phyloP scores from a whole-genome alignment of 1,140 invertebrate species.

The Zaprionus nigranus region DNA sequence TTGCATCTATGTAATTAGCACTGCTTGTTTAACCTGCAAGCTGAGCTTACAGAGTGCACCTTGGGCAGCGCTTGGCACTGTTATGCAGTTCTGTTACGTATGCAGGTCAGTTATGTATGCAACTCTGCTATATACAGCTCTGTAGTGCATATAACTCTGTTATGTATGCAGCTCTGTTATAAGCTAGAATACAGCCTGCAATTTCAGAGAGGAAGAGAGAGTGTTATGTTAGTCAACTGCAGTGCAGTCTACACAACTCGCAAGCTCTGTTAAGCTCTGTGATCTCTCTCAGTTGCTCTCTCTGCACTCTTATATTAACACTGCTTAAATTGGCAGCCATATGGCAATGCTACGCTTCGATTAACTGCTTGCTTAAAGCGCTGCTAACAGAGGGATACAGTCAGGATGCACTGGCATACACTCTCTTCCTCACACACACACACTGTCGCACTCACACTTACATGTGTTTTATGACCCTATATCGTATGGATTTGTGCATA shows the following conservation, averaged over 20 bases:
- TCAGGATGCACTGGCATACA: neutral
- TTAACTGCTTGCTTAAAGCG: neutral
- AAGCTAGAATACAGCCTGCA: no score
- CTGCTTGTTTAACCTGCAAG: no score
- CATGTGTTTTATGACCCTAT: constrained; percentile 10
- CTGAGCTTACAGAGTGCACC: no score
- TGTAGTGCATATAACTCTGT: no score
- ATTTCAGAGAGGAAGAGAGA: no score
- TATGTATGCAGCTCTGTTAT: no score
- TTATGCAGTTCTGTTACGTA: no score
- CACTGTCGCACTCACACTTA: neutral
- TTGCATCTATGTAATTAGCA: no score
- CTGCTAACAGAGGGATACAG: neutral
- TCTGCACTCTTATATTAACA: no score
- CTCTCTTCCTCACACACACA: neutral
- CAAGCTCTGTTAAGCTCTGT: neutral
- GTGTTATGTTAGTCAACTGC: neutral
- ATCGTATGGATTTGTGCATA: constrained; percentile 22
- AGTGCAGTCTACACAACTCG: neutral
- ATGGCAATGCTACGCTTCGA: neutral
- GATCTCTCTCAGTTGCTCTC: neutral
- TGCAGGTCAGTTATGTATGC: no score
- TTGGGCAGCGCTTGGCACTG: no score
- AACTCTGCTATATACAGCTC: no score
- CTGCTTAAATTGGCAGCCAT: neutral